A percentile compares a stretch with the other conserved stretches of the same genome.
phyloP scores from a whole-genome alignment of 2,113 vertebrate genomes.

The Triplophysa rosa region DNA sequence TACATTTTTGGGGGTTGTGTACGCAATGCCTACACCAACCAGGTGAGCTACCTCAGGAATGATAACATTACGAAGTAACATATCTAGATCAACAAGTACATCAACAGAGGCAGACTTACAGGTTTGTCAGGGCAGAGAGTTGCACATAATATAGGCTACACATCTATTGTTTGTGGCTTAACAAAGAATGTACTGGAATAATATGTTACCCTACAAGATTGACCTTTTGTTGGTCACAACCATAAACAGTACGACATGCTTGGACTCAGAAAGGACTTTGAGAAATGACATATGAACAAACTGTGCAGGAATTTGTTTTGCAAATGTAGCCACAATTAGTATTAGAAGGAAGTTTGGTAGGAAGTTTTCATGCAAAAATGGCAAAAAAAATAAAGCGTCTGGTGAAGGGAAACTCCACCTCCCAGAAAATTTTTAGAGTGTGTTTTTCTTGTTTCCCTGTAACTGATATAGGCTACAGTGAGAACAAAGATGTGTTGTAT shows the following conservation, averaged over 20 bases:
- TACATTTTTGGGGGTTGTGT: slow-evolving; percentile 92
- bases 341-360: neutral
- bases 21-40: slow-evolving; percentile 82
- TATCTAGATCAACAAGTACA: neutral
- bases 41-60: slow-evolving; percentile 67
- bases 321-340: slow-evolving; percentile 1
- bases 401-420: neutral
- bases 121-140: slow-evolving; percentile 32
- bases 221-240: neutral
- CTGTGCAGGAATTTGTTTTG: neutral
- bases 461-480: neutral
- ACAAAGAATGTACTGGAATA: neutral
- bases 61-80: neutral
- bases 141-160: neutral
- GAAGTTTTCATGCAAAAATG: neutral
- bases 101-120: slow-evolving; percentile 18
- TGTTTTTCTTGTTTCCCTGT: neutral
- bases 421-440: neutral
- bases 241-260: neutral
- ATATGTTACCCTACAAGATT: no score
- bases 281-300: neutral
- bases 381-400: neutral
- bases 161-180: slow-evolving; percentile 18
- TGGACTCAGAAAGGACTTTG: neutral
- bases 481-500: neutral